Percentiles rank a stretch among this genome's conserved stretches.
phyloP scores from a whole-genome alignment of 37 sponge, comb jelly and placozoan genomes.

The Hormiphora californensis region DNA sequence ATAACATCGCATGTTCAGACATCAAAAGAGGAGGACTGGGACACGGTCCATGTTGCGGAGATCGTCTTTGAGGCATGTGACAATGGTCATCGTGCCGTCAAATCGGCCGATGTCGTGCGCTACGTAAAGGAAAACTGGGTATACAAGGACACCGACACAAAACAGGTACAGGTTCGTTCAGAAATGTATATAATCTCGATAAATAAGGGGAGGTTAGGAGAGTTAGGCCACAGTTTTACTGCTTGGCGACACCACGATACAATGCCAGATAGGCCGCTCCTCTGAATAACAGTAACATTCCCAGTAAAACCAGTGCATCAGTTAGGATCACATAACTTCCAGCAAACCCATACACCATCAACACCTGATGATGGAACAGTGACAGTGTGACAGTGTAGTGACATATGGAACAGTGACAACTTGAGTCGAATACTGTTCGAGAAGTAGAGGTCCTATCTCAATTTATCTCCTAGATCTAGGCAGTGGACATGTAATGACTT shows the following conservation, averaged over 20 bases:
- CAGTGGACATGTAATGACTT: neutral
- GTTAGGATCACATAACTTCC: neutral
- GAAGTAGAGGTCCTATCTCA: too few relatives aligned
- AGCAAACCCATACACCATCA: neutral
- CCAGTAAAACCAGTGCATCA: neutral
- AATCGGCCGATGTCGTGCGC: neutral
- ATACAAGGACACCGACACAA: neutral
- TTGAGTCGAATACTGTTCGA: too few relatives aligned
- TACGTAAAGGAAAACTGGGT: constrained; percentile 49
- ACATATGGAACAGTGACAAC: too few relatives aligned
- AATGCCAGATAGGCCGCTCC: constrained; percentile 1
- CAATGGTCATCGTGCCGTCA: neutral
- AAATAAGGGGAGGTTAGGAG: too few relatives aligned
- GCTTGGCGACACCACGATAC: too few relatives aligned
- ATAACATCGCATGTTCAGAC: too few relatives aligned
- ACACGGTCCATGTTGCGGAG: constrained; percentile 6
- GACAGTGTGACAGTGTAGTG: too few relatives aligned
- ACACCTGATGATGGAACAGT: neutral
- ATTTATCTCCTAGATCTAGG: too few relatives aligned
- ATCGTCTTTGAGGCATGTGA: constrained; percentile 50
- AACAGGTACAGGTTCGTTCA: too few relatives aligned
- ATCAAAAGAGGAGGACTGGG: too few relatives aligned
- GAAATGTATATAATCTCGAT: too few relatives aligned
- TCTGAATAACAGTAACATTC: neutral
- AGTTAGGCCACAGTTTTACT: too few relatives aligned